Evolutionary conservation across 2,888 invertebrate species (phyloP), one percentile per base, ranked within the genome.

Genomic region (Zygogramma bicolorata): DNA sequence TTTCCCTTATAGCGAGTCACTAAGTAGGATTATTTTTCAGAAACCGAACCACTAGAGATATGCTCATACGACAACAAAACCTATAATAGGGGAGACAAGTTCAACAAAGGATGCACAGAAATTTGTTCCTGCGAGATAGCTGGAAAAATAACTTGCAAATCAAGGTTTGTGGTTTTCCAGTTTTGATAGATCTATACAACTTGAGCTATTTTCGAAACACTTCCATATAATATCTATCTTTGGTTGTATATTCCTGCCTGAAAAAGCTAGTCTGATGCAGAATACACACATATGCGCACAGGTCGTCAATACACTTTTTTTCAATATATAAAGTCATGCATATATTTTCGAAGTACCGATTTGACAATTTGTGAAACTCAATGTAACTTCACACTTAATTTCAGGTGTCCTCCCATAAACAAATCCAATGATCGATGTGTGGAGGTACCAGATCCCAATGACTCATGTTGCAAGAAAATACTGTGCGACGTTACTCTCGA

Each of bases 401-500:
- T 34, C 76, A 92, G 94, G 79, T 94, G 94, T 81, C 89, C 90
- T 5, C 89, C 89, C 4, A 86, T 90, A 74, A 87, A 88, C 60
- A 90, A 90, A 70, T 88, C 89, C 1, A 87, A 88, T 29, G 95
- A 95, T 70, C 92, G 93, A 82, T 96, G 96, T 84, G 93, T 96
- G 53, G 92, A 93, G 80, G 91, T 96, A 0, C 92, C 93, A 76
- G 95, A 96, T 85, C 94, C 95, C 0, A 91, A 91, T 65, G 96
- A 97, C 84, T 88, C 92, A 1, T 97, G 97, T 84, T 97, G 97
- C 81, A 95, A 93, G 79, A 91, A 95, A 75, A 93, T 96, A 73
- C 89, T 96, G 2, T 97, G 97, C 84, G 96, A 95, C 82, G 95
- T 95, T 3, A 94, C 94, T 0, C 89, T 95, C 20, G 93, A 94